Percentiles rank a stretch among this genome's conserved stretches.
Evolutionary conservation across 1,140 invertebrate species (phyloP).

Genomic region (Linepithema humile): DNA sequence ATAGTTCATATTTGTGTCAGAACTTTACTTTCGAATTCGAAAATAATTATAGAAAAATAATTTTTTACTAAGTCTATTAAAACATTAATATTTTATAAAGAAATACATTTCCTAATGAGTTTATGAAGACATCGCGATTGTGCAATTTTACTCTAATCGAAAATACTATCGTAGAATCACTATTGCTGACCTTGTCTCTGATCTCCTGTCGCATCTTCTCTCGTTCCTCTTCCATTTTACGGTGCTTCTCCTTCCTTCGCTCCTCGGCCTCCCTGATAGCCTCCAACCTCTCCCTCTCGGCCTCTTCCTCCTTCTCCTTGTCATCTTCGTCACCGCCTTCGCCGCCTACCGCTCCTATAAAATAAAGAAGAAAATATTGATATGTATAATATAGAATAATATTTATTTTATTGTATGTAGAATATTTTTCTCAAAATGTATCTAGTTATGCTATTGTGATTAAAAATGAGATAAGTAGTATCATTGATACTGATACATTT

Average conservation of each 20-base stretch:
- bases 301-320: slow-evolving; percentile 97
- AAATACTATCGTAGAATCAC: slow-evolving; percentile 1
- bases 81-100: neutral
- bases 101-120: neutral
- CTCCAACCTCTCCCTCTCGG: slow-evolving; percentile 96
- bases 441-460: neutral
- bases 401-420: too few species aligned
- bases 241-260: slow-evolving; percentile 97
- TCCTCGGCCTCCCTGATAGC: slow-evolving; percentile 97
- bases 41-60: neutral
- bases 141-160: neutral
- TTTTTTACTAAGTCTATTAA: neutral
- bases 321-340: slow-evolving; percentile 95
- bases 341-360: slow-evolving; percentile 94
- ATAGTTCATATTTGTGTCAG: too few species aligned
- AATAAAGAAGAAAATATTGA: slow-evolving; percentile 53
- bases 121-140: too few species aligned
- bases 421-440: neutral
- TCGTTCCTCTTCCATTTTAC: slow-evolving; percentile 99
- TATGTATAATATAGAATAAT: too few species aligned
- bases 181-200: slow-evolving; percentile 94
- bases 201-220: slow-evolving; percentile 99
- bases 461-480: too few species aligned
- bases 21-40: too few species aligned
- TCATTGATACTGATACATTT: too few species aligned